A percentile compares a stretch with the other conserved stretches of the same genome.
These are phyloP conservation scores for Lutjanus campechanus DNA, from an alignment of 2,797 vertebrate species.

Conservation along the genomic window DNA sequence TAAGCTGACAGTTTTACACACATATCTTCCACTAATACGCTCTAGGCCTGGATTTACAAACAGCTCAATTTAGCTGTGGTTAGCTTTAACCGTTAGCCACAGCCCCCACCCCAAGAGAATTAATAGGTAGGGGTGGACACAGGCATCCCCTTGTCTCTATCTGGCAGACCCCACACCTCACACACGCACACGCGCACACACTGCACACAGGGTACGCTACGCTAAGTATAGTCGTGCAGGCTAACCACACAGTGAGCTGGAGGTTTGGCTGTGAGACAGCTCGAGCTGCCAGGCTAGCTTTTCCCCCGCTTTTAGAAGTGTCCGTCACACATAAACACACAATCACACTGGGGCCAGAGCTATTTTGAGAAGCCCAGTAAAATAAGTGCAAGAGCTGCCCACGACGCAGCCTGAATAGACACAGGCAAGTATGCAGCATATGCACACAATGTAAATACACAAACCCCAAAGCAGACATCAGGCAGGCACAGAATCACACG, in stretches of 20 bases:
- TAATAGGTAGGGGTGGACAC: conserved; percentile 73
- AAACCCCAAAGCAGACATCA: conserved; percentile 47
- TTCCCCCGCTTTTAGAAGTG: conserved; percentile 64
- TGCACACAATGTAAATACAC: conserved; percentile 57
- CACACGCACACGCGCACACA: conserved; percentile 36
- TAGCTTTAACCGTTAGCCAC: conserved; percentile 66
- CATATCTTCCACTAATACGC: conserved; percentile 55
- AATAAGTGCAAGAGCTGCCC: conserved; percentile 52
- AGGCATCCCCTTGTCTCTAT: conserved; percentile 76
- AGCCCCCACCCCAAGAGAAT: conserved; percentile 68
- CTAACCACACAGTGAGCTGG: conserved; percentile 76
- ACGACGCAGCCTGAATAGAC: conserved; percentile 52
- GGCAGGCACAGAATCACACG: conserved; percentile 33
- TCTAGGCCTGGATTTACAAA: conserved; percentile 59
- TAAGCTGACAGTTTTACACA: conserved; percentile 57
- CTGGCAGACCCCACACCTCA: conserved; percentile 55
- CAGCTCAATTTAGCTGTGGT: conserved; percentile 77
- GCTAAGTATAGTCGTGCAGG: conserved; percentile 75
- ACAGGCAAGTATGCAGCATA: conserved; percentile 45
- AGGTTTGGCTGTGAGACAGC: conserved; percentile 67
- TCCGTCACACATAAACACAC: conserved; percentile 77
- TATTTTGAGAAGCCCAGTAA: conserved; percentile 74
- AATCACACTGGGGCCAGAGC: conserved; percentile 65
- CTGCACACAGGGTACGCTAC: conserved; percentile 41
- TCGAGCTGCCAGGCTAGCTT: conserved; percentile 59